Evolutionary conservation across 2,888 invertebrate genomes (phyloP), one percentile per base, ranked within the genome.

Genomic region (Leptopterna dolabrata): DNA sequence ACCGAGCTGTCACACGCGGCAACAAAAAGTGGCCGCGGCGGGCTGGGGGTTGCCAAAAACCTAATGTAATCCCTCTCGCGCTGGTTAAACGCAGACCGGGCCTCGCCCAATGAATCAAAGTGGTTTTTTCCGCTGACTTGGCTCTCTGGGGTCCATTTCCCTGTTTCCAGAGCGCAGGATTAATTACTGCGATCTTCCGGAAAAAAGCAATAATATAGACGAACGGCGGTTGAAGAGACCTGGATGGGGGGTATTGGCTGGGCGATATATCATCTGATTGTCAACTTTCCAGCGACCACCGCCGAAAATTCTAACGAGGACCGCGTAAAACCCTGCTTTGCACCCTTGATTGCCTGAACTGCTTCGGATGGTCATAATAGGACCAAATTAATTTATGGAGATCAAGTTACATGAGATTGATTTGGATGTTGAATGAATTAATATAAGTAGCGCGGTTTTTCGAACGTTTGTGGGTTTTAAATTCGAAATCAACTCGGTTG

Each of bases 101-200:
- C 51, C 16, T 51, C 51, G 51, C 30, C 76, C 76, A 36, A 76
- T 76, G 76, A 76, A 76, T 76, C 76, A 76, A 76, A 19, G 41
- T 36, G 41, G 76, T 76, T 76, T 76, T 76, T 76, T 43, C 76
- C 76, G 76, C 76, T 76, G 76, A 76, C 76, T 76, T 76, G 76
- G 19, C 76, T 76, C 51, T 51, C 51, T 19, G 51, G 51, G 51
- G n/a, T 0, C 51, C 51, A 51, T 76, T 76, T 76, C 76, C 76
- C 76, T 36, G 30, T 76, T 76, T 76, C 76, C 76, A 76, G 30
- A 51, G 82, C 36, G 43, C 43, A 47, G 82, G 63, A 55, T 82
- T 82, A 82, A 82, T 82, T 82, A 63, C 55, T 63, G 43, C 63
- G 55, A 55, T 51, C 30, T 63, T 82, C 45, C 82, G 43, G 82